These are phyloP conservation scores for Minunthozetes semirufus DNA, from an alignment of 2,888 invertebrate genomes.

Conservation along the genomic window DNA sequence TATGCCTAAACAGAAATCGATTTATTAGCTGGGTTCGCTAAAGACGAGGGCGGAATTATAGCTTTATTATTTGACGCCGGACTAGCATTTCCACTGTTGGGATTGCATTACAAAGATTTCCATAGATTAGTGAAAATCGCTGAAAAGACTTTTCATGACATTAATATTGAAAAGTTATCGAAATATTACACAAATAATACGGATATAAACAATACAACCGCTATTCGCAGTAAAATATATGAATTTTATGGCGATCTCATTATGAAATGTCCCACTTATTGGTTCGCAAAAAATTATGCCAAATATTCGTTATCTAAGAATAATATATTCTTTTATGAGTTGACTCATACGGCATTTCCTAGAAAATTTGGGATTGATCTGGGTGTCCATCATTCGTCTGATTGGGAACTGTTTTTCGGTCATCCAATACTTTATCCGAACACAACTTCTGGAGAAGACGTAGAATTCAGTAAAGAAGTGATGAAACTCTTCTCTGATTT, in stretches of 20 bases:
- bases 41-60: no score
- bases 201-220: neutral
- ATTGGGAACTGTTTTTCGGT: neutral
- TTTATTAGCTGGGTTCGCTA: no score
- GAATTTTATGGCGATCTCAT: neutral
- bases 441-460: neutral
- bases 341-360: neutral
- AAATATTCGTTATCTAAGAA: neutral
- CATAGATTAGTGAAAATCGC: no score
- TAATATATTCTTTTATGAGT: neutral
- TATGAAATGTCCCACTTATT: slow-evolving; percentile 19
- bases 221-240: neutral
- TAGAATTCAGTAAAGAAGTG: neutral
- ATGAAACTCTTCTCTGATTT: slow-evolving; percentile 32
- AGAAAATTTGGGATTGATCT: neutral
- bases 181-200: neutral
- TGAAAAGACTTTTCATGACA: no score
- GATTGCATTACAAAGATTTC: no score
- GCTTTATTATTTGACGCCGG: no score
- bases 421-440: neutral
- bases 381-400: neutral
- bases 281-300: slow-evolving; percentile 9
- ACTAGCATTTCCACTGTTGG: no score
- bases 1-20: no score
- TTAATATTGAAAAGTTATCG: no score